Percentiles rank a stretch among this genome's conserved stretches.
Evolutionary conservation across 2,113 vertebrate species (phyloP).

Genomic region (Naja naja): DNA sequence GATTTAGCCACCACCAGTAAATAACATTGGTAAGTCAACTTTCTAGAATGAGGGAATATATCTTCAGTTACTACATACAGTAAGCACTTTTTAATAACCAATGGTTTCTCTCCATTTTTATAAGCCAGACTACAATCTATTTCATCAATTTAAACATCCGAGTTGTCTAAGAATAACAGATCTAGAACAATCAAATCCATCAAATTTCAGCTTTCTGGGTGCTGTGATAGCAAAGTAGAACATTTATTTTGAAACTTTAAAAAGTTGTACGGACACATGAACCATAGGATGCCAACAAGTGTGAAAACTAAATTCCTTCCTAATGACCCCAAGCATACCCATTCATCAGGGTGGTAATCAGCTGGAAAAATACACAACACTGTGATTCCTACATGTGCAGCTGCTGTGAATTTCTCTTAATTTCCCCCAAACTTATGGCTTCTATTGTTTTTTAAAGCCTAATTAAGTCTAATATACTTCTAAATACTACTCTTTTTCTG

Average conservation of each 20-base stretch:
- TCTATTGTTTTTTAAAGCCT: neutral
- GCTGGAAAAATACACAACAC: neutral
- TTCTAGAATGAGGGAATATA: conserved; percentile 29
- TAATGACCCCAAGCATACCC: neutral
- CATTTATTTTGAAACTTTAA: neutral
- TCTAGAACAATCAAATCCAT: neutral
- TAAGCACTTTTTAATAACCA: conserved; percentile 28
- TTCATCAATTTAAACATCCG: neutral
- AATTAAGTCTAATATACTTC: neutral
- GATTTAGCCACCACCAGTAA: conserved; percentile 40
- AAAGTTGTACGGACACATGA: neutral
- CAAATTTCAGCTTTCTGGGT: neutral
- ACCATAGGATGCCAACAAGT: neutral
- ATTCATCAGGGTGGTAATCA: neutral
- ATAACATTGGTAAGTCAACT: conserved; percentile 48
- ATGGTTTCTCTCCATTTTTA: neutral
- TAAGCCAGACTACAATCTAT: conserved; percentile 13
- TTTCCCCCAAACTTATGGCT: neutral
- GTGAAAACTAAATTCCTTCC: neutral
- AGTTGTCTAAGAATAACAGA: neutral
- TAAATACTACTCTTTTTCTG: neutral
- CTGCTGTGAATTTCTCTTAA: neutral
- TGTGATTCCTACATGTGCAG: neutral
- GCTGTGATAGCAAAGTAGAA: neutral
- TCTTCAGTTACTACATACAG: conserved; percentile 32